Evolutionary conservation across 2,113 vertebrate genomes (phyloP).

Genomic region (Isurus oxyrinchus): DNA sequence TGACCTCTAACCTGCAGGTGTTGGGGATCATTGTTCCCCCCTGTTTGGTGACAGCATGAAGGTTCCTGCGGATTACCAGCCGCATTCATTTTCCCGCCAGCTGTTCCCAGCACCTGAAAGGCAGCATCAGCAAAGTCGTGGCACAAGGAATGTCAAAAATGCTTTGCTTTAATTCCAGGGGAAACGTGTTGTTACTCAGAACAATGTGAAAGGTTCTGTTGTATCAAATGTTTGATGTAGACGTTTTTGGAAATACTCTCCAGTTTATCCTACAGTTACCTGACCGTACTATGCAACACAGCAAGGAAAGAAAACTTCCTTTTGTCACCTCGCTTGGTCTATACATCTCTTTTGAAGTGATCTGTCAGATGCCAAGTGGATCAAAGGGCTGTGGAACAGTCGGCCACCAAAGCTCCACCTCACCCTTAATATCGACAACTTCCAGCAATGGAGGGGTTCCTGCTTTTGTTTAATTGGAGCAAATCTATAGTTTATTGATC

Average conservation of each 20-base stretch:
- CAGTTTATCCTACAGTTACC: not conserved
- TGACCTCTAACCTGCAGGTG: slow-evolving; percentile 36
- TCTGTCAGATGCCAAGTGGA: not conserved
- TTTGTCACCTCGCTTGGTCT: not conserved
- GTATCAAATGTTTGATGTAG: not conserved
- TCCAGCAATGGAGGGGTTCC: not conserved
- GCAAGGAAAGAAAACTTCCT: not conserved
- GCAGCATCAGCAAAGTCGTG: not conserved
- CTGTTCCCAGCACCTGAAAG: not conserved
- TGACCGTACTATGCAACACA: not conserved
- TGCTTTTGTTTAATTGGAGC: not conserved
- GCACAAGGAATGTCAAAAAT: slow-evolving; percentile 9
- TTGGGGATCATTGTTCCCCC: slow-evolving; percentile 4
- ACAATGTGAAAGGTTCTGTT: not conserved
- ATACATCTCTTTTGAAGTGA: not conserved
- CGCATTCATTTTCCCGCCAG: not conserved
- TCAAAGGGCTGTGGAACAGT: not conserved
- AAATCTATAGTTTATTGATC: not conserved
- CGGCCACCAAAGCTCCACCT: not conserved
- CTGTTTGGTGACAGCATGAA: not conserved
- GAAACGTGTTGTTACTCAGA: not conserved
- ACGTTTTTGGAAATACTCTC: not conserved
- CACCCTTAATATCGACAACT: not conserved
- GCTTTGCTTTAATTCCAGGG: slow-evolving; percentile 20
- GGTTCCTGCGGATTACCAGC: slow-evolving; percentile 28